phyloP scores from a whole-genome alignment of 2,797 vertebrate genomes.

The Melanotaenia nigrans region DNA sequence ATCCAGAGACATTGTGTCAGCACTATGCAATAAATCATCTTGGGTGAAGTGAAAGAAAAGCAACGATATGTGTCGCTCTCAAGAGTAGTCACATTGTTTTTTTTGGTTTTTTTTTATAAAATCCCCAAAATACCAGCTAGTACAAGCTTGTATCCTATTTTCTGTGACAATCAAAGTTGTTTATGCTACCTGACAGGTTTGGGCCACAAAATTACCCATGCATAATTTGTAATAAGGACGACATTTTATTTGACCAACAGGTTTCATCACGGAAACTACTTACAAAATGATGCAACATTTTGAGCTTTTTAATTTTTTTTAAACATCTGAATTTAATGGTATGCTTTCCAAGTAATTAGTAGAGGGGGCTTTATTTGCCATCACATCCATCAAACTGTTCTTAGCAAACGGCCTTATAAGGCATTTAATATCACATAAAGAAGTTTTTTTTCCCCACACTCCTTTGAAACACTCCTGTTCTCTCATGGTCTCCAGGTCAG shows the following conservation, averaged over 20 bases:
- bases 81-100: conserved; percentile 15
- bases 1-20: conserved; percentile 51
- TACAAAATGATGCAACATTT: no score
- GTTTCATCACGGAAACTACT: neutral
- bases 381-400: neutral
- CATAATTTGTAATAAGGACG: no score
- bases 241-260: neutral
- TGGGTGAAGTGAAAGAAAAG: conserved; percentile 30
- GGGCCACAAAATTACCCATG: neutral
- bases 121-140: conserved; percentile 7
- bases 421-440: no score
- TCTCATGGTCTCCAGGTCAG: no score
- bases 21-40: conserved; percentile 50
- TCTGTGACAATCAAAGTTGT: neutral
- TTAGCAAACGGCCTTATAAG: no score
- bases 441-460: no score
- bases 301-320: no score
- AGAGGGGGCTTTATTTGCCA: neutral
- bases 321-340: neutral
- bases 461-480: no score
- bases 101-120: neutral
- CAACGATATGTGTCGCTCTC: conserved; percentile 22
- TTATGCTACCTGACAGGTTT: neutral
- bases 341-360: neutral
- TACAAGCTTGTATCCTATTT: conserved; percentile 3